These are phyloP conservation scores for Polylopha cassiicola DNA, from an alignment of 2,888 invertebrate species.

Conservation along the genomic window DNA sequence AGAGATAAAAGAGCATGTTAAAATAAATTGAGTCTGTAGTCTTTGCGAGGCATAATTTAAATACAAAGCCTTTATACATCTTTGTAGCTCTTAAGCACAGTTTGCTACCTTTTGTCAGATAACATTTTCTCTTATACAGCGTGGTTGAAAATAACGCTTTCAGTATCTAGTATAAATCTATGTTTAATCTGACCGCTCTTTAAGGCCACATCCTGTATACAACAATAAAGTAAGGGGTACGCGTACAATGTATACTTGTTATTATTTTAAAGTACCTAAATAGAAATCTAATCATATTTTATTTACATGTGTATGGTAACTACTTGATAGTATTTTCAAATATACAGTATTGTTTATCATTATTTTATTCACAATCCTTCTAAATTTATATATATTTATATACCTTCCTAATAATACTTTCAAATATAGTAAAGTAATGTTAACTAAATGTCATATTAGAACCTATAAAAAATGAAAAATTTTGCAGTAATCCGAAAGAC, in stretches of 20 bases:
- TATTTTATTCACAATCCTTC: too few relatives aligned
- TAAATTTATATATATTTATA: too few relatives aligned
- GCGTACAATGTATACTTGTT: constrained; percentile 4
- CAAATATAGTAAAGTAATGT: too few relatives aligned
- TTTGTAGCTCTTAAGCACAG: background rate
- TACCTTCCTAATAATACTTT: too few relatives aligned
- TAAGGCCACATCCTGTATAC: constrained; percentile 22
- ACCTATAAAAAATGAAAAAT: too few relatives aligned
- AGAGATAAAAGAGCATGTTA: too few relatives aligned
- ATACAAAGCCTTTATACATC: background rate
- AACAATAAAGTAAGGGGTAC: constrained; percentile 12
- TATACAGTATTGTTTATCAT: too few relatives aligned
- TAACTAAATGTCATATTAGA: too few relatives aligned
- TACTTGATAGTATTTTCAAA: too few relatives aligned
- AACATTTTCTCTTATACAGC: constrained; percentile 1
- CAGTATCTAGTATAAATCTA: constrained; percentile 14
- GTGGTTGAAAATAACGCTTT: constrained; percentile 8
- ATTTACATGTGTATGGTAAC: too few relatives aligned
- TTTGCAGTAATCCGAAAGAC: too few relatives aligned
- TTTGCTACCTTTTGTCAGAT: constrained; percentile 5
- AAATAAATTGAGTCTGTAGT: too few relatives aligned
- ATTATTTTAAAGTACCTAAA: background rate
- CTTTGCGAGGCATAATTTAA: background rate
- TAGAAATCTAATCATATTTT: background rate
- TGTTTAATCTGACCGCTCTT: constrained; percentile 19